These are phyloP conservation scores for Adoxophyes honmai DNA, from an alignment of 1,140 invertebrate species.

Conservation along the genomic window DNA sequence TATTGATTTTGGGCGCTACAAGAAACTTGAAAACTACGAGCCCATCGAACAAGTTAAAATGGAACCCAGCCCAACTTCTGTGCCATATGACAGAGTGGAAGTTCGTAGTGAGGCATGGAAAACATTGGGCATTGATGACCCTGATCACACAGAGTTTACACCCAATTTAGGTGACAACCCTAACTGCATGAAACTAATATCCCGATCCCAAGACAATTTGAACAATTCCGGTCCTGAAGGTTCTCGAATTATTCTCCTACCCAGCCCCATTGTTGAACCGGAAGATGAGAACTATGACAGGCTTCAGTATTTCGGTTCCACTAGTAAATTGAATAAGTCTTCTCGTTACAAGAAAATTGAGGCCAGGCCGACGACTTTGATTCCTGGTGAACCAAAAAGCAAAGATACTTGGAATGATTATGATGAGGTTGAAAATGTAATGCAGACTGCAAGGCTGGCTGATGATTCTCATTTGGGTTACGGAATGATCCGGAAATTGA, in stretches of 20 bases:
- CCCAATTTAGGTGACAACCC: slow-evolving; percentile 61
- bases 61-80: slow-evolving; percentile 49
- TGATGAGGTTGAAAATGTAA: slow-evolving; percentile 80
- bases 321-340: slow-evolving; percentile 81
- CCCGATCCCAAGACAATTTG: slow-evolving; percentile 71
- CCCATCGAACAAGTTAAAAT: slow-evolving; percentile 59
- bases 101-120: slow-evolving; percentile 86
- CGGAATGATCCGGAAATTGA: slow-evolving; percentile 85
- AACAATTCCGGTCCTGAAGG: slow-evolving; percentile 65
- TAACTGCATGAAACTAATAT: slow-evolving; percentile 69
- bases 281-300: slow-evolving; percentile 84
- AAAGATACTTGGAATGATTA: slow-evolving; percentile 82
- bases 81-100: slow-evolving; percentile 84
- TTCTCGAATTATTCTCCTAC: slow-evolving; percentile 70
- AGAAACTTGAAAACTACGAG: slow-evolving; percentile 74
- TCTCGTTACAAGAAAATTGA: slow-evolving; percentile 84
- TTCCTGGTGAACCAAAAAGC: slow-evolving; percentile 53
- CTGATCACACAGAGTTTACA: slow-evolving; percentile 80
- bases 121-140: slow-evolving; percentile 84
- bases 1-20: slow-evolving; percentile 66
- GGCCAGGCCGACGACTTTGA: slow-evolving; percentile 66
- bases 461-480: slow-evolving; percentile 89
- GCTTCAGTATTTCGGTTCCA: slow-evolving; percentile 87
- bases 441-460: slow-evolving; percentile 82
- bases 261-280: slow-evolving; percentile 62